These are phyloP conservation scores for Mesorhabditis belari DNA, from an alignment of 2,888 invertebrate genomes.

Conservation along the genomic window DNA sequence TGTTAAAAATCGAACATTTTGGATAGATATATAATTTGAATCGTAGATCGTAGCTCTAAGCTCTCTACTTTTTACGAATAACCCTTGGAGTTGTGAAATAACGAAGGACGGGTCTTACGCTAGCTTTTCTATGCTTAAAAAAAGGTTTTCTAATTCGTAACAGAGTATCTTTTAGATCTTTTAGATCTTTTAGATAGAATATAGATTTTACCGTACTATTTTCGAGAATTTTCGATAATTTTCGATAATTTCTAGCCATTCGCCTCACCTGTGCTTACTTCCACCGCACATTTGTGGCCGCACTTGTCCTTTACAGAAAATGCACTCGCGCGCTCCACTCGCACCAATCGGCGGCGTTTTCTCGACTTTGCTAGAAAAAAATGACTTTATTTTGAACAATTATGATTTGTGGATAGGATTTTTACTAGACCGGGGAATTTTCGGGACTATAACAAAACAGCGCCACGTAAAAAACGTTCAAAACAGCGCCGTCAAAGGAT, in stretches of 20 bases:
- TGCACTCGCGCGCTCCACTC: slow-evolving; percentile 37
- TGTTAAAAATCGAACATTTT: background rate
- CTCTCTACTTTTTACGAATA: background rate
- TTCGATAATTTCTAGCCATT: background rate
- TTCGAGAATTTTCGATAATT: background rate
- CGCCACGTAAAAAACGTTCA: too few species aligned
- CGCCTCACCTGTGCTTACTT: slow-evolving; percentile 24
- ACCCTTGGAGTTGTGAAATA: background rate
- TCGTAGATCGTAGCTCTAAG: background rate
- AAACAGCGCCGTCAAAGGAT: too few species aligned
- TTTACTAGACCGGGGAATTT: background rate
- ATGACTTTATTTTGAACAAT: too few species aligned
- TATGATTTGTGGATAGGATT: too few species aligned
- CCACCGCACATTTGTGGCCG: slow-evolving; percentile 47
- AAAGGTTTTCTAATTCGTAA: background rate
- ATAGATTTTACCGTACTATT: too few species aligned
- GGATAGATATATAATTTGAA: background rate
- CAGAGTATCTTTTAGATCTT: too few species aligned
- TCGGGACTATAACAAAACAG: background rate
- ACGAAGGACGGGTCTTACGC: background rate
- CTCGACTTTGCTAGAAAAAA: slow-evolving; percentile 40
- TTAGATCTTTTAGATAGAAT: too few species aligned
- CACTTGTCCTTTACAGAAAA: slow-evolving; percentile 42
- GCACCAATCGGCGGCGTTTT: slow-evolving; percentile 42
- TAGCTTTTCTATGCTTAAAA: background rate